These are phyloP conservation scores for Oxystoma pomonae DNA, from an alignment of 2,888 invertebrate species.

Conservation along the genomic window DNA sequence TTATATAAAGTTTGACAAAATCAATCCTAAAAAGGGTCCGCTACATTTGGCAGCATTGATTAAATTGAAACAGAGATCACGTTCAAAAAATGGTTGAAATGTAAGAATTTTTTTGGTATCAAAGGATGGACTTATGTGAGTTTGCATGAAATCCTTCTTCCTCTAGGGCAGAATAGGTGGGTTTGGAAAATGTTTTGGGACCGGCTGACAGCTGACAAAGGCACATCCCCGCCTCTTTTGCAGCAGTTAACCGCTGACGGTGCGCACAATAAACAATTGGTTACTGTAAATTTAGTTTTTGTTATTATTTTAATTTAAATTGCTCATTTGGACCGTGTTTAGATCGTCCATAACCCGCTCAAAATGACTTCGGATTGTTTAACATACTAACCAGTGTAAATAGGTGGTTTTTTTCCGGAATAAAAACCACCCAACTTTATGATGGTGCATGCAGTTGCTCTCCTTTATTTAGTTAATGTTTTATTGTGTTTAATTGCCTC, in stretches of 20 bases:
- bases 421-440: neutral
- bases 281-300: neutral
- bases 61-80: too few relatives aligned
- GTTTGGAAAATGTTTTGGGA: neutral
- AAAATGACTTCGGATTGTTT: neutral
- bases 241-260: neutral
- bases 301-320: neutral
- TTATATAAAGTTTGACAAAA: too few relatives aligned
- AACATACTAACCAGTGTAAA: neutral
- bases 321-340: neutral
- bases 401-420: neutral
- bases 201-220: neutral
- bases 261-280: neutral
- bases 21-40: too few relatives aligned
- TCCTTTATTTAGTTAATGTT: neutral
- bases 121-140: neutral
- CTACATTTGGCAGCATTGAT: too few relatives aligned
- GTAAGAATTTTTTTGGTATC: too few relatives aligned
- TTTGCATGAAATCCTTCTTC: neutral
- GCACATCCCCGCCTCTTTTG: neutral
- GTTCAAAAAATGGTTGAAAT: too few relatives aligned
- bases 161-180: neutral
- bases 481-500: neutral
- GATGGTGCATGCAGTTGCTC: neutral
- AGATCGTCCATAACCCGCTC: neutral